Base-by-base conservation (phyloP, 2,888 invertebrate species). In the Hyles lineata region DNA sequence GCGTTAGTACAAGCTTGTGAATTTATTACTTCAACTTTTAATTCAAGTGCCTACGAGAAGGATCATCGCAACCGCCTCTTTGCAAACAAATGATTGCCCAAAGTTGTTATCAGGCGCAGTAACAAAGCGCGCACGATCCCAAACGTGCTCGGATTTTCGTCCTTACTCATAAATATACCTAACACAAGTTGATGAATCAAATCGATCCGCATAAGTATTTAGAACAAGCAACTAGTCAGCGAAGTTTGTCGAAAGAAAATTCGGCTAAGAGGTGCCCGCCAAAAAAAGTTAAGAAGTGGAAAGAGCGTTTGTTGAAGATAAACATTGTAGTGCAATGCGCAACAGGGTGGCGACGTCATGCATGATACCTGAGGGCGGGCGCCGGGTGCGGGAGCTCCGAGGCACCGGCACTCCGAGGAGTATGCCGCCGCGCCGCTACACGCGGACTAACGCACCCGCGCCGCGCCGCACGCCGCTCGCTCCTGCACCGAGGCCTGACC, bases 271-370 rank as follows among this genome's bases (percentile, higher is more conserved):
- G 60, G 78, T 43, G 81, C 82, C 82, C 82, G 83, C 79, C 83
- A 80, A 63, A 35, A 76, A 74, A 77, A 77, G 80, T 82, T 80
- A 80, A 71, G 69, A 70, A 43, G 35, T 52, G 32, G 59, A 25
- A 50, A 81, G 84, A 63, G 63, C 21, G 62, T 71, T 63, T 58
- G 71, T 50, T 19, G 21, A 23, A 63, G 82, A 88, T 90, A 89
- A 91, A 90, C 90, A 90, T 89, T 86, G 89, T 84, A 83, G 90
- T 91, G 91, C 89, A 90, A 86, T 89, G 92, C 93, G 93, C 93
- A 93, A 93, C 92, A 92, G 92, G 91, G 90, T 90, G 90, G 91
- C 76, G 76, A 83, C 80, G 79, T 79, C 82, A 81, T 82, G 82
- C 82, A 82, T 81, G 79, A 86, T 90, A 90, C 91, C 91, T 91